Evolutionary conservation across 1,140 invertebrate genomes (phyloP), one percentile per base, ranked within the genome.

Genomic region (Schlechtendalia chinensis): DNA sequence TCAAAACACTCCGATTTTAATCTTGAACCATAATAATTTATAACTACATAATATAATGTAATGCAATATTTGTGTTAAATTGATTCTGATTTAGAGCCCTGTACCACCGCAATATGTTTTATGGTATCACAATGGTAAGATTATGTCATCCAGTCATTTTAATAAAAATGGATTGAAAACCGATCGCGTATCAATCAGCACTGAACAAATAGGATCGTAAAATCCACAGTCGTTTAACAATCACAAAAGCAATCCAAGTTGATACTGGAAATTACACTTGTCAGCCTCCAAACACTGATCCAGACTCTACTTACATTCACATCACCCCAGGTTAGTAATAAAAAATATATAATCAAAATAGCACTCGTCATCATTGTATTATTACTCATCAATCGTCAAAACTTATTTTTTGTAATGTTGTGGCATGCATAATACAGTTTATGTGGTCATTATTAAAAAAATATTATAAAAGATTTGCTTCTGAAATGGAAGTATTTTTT

Each of bases 261-360:
- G 94, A 96, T 86, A 94, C 94, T 39, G 94, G 94, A 83, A 96
- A 96, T 87, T 96, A 96, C 85, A 95, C 94, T 65, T 96, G 94
- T 89, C 92, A 91, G 84, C 93, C 93, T 27, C 93, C 93, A 82
- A 95, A 96, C 85, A 95, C 94, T 81, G 93, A 95, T 85, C 91
- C 93, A 54, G 93, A 94, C 80, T 94, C 92, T 82, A 95, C 94
- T 85, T 93, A 91, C 84, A 93, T 96, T 82, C 95, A 95, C 85
- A 94, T 96, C 82, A 93, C 94, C 27, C 93, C 95, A 92, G 94
- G 94, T 91, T 88, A 53, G 67, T 27, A 56, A 45, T 45, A 45
- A 45, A 45, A 10, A 45, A 45, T 5, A 45, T 45, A 45, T n/a
- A n/a, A n/a, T 45, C 10, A 45, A 45, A 45, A 45, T 45, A n/a